A percentile compares a stretch with the other conserved stretches of the same genome.
These are phyloP conservation scores for Phenganax marumi DNA, from an alignment of 92 coral and sea anemone genomes.

Conservation along the genomic window DNA sequence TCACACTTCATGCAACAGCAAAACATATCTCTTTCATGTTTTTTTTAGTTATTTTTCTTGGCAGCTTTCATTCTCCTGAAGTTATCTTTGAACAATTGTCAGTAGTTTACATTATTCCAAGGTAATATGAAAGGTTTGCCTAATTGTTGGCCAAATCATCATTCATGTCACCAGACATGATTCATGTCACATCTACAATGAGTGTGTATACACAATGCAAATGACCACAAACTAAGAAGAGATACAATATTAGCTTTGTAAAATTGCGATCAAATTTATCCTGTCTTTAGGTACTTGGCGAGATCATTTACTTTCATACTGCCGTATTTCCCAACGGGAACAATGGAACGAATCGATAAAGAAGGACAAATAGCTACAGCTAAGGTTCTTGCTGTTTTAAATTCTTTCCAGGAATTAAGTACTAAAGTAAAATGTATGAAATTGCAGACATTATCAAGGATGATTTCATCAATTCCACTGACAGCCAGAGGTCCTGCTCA, in stretches of 20 bases:
- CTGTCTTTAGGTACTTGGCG: conserved; percentile 70
- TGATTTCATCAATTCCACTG: conserved; percentile 82
- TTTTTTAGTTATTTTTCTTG: conserved; percentile 81
- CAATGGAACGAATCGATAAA: conserved; percentile 94
- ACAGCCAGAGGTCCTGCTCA: conserved; percentile 98
- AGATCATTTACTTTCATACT: conserved; percentile 88
- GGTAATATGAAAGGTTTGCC: conserved; percentile 46
- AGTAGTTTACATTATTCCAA: conserved; percentile 87
- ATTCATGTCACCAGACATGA: too few species aligned
- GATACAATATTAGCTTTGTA: neutral
- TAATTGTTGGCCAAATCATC: neutral
- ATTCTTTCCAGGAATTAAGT: neutral
- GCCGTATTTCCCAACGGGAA: conserved; percentile 95
- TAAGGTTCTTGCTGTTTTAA: conserved; percentile 57
- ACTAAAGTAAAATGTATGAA: neutral
- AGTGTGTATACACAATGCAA: too few species aligned
- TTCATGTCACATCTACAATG: too few species aligned
- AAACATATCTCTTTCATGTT: neutral
- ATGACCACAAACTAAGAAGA: neutral
- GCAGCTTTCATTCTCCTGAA: conserved; percentile 91
- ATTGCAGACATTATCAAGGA: conserved; percentile 80
- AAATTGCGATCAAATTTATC: neutral
- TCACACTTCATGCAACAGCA: too few species aligned
- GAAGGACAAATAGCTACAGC: conserved; percentile 99
- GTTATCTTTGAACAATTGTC: conserved; percentile 97